Conservation (phyloP, 2,888 invertebrate species). For the Lochmaea capreae region DNA sequence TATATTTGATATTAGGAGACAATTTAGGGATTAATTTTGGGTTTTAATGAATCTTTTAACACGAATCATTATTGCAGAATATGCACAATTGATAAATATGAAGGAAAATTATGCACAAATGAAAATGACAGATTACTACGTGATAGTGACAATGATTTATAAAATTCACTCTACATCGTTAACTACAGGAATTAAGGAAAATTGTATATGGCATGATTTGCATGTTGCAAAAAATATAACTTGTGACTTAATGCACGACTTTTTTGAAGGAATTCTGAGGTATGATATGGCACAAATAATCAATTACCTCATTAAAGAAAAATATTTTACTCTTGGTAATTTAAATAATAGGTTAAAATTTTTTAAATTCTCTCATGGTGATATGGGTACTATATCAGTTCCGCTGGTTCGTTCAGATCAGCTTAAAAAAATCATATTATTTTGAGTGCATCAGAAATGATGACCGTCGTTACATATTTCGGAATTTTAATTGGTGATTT, state of each 20-base stretch:
- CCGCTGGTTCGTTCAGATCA: conserved; percentile 15
- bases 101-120: conserved; percentile 14
- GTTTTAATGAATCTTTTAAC: conserved; percentile 37
- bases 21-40: conserved; percentile 40
- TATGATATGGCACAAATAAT: conserved; percentile 34
- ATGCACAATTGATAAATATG: conserved; percentile 28
- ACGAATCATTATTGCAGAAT: conserved; percentile 36
- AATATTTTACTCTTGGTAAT: conserved; percentile 25
- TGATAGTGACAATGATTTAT: conserved; percentile 33
- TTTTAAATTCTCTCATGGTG: conserved; percentile 29
- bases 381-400: conserved; percentile 21
- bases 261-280: conserved; percentile 25
- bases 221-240: too few species aligned
- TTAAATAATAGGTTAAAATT: conserved; percentile 29
- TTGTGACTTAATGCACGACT: too few species aligned
- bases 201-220: conserved; percentile 26
- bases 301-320: conserved; percentile 25
- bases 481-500: conserved; percentile 38
- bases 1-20: conserved; percentile 40
- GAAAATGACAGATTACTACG: conserved; percentile 23
- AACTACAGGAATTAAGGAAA: too few species aligned
- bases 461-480: conserved; percentile 32
- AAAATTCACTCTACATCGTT: too few species aligned
- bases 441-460: conserved; percentile 40
- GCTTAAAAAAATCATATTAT: conserved; percentile 22